These are phyloP conservation scores for Nemoura dubitans DNA, from an alignment of 2,888 invertebrate species.

Conservation along the genomic window DNA sequence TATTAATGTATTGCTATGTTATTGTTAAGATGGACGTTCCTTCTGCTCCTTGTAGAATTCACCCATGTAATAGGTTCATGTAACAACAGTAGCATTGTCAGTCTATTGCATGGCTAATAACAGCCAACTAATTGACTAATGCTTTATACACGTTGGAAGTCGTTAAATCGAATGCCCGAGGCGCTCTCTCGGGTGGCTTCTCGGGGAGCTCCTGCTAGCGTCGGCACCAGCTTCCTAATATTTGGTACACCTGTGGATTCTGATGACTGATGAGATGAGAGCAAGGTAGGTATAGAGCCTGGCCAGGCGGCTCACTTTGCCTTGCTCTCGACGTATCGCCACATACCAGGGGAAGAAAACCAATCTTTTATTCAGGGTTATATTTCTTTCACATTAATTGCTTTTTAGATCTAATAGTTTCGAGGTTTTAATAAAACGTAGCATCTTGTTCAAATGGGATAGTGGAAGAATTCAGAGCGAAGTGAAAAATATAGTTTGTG, in stretches of 20 bases:
- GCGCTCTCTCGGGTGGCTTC: not conserved
- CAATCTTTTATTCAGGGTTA: slow-evolving; percentile 12
- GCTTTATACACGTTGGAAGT: not conserved
- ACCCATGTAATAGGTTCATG: slow-evolving; percentile 20
- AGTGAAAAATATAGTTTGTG: not conserved
- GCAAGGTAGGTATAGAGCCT: too few species aligned
- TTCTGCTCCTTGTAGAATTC: slow-evolving; percentile 8
- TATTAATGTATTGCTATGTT: slow-evolving; percentile 5
- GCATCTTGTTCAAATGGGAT: not conserved
- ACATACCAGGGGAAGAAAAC: not conserved
- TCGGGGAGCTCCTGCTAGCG: not conserved
- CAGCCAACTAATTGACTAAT: slow-evolving; percentile 30
- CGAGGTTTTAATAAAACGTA: not conserved
- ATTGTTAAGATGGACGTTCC: slow-evolving; percentile 1
- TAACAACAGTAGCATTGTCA: slow-evolving; percentile 33
- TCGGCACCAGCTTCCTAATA: slow-evolving; percentile 7
- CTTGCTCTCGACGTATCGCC: not conserved
- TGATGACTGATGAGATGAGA: not conserved
- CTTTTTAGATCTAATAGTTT: slow-evolving; percentile 12
- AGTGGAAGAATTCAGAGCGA: not conserved
- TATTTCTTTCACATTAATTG: not conserved
- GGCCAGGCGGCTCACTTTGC: not conserved
- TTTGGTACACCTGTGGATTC: slow-evolving; percentile 18
- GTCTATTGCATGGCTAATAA: slow-evolving; percentile 36
- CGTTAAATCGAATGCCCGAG: not conserved